Evolutionary conservation across 2,797 vertebrate species (phyloP).

Genomic region (Pelodytes ibericus): DNA sequence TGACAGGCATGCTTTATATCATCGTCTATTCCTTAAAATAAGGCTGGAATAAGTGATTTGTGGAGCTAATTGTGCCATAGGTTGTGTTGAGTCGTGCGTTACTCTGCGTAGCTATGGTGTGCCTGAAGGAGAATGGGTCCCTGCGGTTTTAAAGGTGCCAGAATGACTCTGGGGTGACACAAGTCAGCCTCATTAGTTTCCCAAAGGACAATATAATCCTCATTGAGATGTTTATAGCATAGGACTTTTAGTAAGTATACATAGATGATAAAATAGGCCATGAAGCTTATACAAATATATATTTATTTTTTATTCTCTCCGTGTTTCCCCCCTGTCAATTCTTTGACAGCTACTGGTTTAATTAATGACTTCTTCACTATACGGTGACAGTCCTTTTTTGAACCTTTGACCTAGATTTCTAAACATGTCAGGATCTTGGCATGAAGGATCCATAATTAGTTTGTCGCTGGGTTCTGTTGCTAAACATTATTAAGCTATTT

Average conservation of each 20-base stretch:
- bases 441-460: constrained; percentile 30
- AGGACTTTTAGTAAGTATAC: constrained; percentile 21
- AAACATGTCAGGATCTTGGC: constrained; percentile 34
- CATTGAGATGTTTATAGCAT: constrained; percentile 35
- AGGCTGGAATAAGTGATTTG: constrained; percentile 25
- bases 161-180: constrained; percentile 40
- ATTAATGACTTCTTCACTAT: constrained; percentile 24
- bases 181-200: constrained; percentile 54
- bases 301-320: constrained; percentile 28
- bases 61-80: constrained; percentile 42
- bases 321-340: constrained; percentile 5
- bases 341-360: constrained; percentile 37
- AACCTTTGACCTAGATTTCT: constrained; percentile 33
- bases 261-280: constrained; percentile 30
- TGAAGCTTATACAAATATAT: constrained; percentile 27
- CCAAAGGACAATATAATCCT: constrained; percentile 40
- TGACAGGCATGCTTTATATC: no score
- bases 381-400: constrained; percentile 7
- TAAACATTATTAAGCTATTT: not conserved
- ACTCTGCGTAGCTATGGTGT: constrained; percentile 21
- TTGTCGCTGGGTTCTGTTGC: not conserved
- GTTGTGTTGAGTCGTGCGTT: constrained; percentile 20
- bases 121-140: constrained; percentile 19
- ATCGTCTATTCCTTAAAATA: constrained; percentile 7
- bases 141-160: constrained; percentile 16